Base-by-base conservation (phyloP, 2,113 vertebrate genomes). In the Cairina moschata region DNA sequence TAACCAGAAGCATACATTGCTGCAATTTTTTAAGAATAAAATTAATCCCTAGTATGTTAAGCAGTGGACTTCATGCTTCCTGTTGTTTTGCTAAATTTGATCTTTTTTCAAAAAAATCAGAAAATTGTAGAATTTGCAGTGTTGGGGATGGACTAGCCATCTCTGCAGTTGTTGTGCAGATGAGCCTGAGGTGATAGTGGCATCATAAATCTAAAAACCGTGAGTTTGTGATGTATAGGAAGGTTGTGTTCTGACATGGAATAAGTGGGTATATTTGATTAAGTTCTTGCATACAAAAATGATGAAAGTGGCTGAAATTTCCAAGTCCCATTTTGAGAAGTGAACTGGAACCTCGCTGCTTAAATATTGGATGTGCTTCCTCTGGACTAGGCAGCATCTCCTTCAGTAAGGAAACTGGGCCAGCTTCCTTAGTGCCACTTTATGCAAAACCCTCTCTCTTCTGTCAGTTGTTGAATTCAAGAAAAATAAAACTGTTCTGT, bases 21-120 rank as follows among this genome's bases (percentile, higher is more conserved):
- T 92, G 88, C 80, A 67, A 60, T 84, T 96, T 96, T 93, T 84
- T 54, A 82, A 93, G 36, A 86, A 81, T 59, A 84, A 96, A 94
- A 80, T 75, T 44, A 93, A 76, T 63, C 40, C 46, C 32, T 44
- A 31, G 9, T 69, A 32, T 74, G 40, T 18, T 73, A 28, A 67
- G 32, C 23, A 55, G 29, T 65, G 38, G 65, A 59, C 63, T 80
- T 79, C 1, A 14, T 85, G 44, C 48, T 95, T 86, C 48, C 42
- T 95, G 32, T 63, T 82, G 25, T 74, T 86, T 89, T 84, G 38
- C 32, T 86, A 21, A 26, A 40, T 79, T 58, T 80, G 25, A 34
- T 71, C 3, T 52, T 56, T 31, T 93, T 84, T 38, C 28, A 55
- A 28, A 44, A 44, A 56, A 84, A 93, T 80, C 22, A 68, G 56